Percentiles rank a stretch among this genome's conserved stretches.
Evolutionary conservation across 2,797 vertebrate species (phyloP).

Genomic region (Rhinichthys osculus): DNA sequence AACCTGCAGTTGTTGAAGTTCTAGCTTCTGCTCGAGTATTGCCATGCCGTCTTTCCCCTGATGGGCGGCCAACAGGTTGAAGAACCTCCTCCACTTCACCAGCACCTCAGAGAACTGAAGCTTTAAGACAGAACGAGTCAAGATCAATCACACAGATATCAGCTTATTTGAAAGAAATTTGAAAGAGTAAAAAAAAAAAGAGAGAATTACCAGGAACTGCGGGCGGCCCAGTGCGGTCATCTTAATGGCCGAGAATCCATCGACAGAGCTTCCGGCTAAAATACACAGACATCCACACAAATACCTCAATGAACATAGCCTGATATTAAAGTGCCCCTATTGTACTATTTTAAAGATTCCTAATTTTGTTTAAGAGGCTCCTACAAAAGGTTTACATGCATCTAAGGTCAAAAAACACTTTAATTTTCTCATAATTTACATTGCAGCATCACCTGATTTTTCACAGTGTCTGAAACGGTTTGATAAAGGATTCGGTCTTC

Average conservation of each 20-base stretch:
- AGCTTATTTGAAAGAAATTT: background rate
- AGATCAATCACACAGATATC: background rate
- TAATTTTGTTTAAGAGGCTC: background rate
- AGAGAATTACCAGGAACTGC: conserved; percentile 89
- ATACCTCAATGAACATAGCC: background rate
- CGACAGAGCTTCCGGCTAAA: conserved; percentile 84
- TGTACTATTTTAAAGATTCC: background rate
- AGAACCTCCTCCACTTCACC: conserved; percentile 90
- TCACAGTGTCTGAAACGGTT: background rate
- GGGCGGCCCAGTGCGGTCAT: conserved; percentile 91
- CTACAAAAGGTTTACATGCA: background rate
- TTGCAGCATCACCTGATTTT: background rate
- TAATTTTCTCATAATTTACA: background rate
- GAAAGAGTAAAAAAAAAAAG: background rate
- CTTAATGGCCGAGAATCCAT: conserved; percentile 94
- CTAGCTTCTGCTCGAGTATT: conserved; percentile 85
- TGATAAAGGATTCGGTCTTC: too few species aligned
- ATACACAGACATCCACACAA: conserved; percentile 9
- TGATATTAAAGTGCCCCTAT: background rate
- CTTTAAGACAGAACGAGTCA: conserved; percentile 68
- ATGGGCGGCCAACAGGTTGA: conserved; percentile 84
- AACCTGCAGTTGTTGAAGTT: conserved; percentile 88
- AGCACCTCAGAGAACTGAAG: conserved; percentile 93
- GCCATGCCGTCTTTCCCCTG: conserved; percentile 86
- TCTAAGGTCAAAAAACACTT: too few species aligned